Percentiles rank a stretch among this genome's conserved stretches.
These are phyloP conservation scores for Pogonomyrmex californicus DNA, from an alignment of 1,140 invertebrate species.

Conservation along the genomic window DNA sequence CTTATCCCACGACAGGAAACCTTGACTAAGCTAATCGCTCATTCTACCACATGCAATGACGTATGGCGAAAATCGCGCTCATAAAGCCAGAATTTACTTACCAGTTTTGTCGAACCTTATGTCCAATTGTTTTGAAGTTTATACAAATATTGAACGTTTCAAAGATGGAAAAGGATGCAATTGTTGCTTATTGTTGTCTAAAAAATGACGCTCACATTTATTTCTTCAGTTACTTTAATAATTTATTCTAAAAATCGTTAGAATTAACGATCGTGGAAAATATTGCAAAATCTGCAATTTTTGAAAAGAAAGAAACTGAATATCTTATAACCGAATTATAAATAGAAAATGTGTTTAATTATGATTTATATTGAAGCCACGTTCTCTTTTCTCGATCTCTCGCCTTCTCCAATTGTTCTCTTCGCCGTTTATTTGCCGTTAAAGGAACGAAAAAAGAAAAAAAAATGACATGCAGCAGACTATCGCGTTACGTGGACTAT, in stretches of 20 bases:
- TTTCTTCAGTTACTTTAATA: not conserved
- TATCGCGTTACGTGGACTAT: constrained; percentile 79
- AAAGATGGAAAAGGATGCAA: not conserved
- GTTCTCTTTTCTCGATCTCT: not conserved
- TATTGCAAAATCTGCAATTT: not conserved
- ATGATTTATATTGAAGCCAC: not conserved
- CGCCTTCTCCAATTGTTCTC: constrained; percentile 20
- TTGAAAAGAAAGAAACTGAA: not conserved
- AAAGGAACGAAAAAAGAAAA: constrained; percentile 8
- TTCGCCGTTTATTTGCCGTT: not conserved
- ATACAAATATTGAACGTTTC: not conserved
- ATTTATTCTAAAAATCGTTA: not conserved
- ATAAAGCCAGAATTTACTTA: constrained; percentile 2
- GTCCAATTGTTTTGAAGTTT: not conserved
- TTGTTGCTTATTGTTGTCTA: not conserved
- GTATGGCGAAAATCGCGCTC: not conserved
- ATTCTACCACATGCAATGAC: constrained; percentile 53
- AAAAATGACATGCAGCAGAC: constrained; percentile 36
- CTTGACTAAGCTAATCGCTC: constrained; percentile 62
- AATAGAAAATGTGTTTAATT: not conserved
- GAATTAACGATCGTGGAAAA: not conserved
- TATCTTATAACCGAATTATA: not conserved
- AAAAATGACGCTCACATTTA: not conserved
- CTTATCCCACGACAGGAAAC: constrained; percentile 29
- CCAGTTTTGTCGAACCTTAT: constrained; percentile 3